Evolutionary conservation across 92 coral and sea anemone species (phyloP), one percentile per base, ranked within the genome.

Genomic region (Porites divaricata): DNA sequence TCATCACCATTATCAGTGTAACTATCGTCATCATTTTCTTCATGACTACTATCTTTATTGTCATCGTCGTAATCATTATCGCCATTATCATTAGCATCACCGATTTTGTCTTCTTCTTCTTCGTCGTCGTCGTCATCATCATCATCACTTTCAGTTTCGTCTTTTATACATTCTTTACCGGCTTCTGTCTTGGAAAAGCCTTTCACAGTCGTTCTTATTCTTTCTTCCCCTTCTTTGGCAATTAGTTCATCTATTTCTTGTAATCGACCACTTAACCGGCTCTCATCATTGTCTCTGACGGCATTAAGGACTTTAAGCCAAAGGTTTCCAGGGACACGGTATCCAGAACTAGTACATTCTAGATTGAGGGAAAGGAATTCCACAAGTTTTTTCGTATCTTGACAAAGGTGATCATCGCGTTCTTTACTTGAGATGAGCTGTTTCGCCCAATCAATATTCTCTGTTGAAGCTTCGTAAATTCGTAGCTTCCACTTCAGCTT

Each of bases 231-330:
- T 28, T 49, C 63, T 26, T 28, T 9, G 13, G 22, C 49, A 20
- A 85, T 57, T 15, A 24, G 9, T 1, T 16, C 26, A 54, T 58
- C 50, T 8, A 82, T 71, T 12, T 28, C 11, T 10, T 74, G 49
- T 19, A 80, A 25, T 9, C 28, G 1, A 11, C n/a, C 10, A 0
- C 2, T 35, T 20, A 80, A 11, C 20, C 14, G 6, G 1, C 19
- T 54, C 8, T 64, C 54, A 41, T 90, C 74, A 19, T 62, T 52
- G 2, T 35, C 49, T 50, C 78, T 83, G 26, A 87, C 85, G 49
- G 93, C 93, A 13, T 87, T 67, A 56, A 90, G 28, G 15, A 90
- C 77, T 19, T 72, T 6, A 1, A 63, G 73, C 93, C 93, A 90
- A 24, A 68, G 68, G 5, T 7, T 6, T 20, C 80, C 54, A 16